Evolutionary conservation across 2,113 vertebrate species (phyloP), one percentile per base, ranked within the genome.

Genomic region (Thunnus maccoyii): DNA sequence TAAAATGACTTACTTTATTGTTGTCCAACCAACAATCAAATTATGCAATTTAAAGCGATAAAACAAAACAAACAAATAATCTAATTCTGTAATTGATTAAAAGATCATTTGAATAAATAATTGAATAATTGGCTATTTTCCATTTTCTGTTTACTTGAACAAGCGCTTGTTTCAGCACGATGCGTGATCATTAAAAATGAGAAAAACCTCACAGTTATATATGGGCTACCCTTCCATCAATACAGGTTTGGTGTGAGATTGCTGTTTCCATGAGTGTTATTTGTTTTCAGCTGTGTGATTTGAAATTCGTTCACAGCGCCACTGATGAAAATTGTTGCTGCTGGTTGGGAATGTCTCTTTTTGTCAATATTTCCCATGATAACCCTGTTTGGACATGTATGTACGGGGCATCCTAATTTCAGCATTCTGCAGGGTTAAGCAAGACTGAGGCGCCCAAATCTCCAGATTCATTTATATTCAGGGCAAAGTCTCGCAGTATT

Each of bases 391-490:
- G 85, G 71, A 72, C 30, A 51, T 20, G 16, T 63, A 58, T 50
- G 48, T 22, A 25, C 58, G 73, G 70, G 22, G 69, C 54, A 52
- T 60, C 56, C 56, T 58, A 58, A 81, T 86, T 85, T 78, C 67
- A 72, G 74, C 75, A 70, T 82, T 36, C 57, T 76, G 72, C 80
- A 72, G 63, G 60, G 52, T 82, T 69, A 76, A 72, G 57, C 17
- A 63, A 70, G 65, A 62, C 72, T 64, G 74, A 87, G 20, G 67
- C 63, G 52, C 46, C 20, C 62, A 27, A 72, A 70, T 89, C 88
- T 85, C 79, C 64, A 61, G 63, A 77, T 56, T 89, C 74, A 91
- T 93, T 93, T 72, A 85, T 78, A 93, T 93, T 90, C 90, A 77
- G 72, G 71, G 80, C 56, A 79, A 85, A 77, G 66, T 79, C 65